These are phyloP conservation scores for Anguilla pacifica DNA, from an alignment of 2,797 vertebrate genomes.

Conservation along the genomic window DNA sequence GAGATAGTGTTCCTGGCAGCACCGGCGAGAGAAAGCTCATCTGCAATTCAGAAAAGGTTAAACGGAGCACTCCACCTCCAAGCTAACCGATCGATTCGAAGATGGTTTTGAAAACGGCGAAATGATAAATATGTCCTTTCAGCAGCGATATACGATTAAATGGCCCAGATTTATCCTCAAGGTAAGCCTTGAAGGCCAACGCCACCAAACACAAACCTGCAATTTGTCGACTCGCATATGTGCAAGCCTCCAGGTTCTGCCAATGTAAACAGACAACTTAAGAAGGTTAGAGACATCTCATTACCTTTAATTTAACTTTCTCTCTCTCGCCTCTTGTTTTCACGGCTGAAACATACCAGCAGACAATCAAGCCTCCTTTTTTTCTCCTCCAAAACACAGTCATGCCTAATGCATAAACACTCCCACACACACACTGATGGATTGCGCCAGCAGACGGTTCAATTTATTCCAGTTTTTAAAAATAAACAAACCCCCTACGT, in stretches of 20 bases:
- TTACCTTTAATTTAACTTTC: background rate
- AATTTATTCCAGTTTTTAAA: background rate
- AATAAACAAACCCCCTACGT: slow-evolving; percentile 1
- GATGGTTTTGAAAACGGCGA: background rate
- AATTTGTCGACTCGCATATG: background rate
- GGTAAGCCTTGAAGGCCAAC: background rate
- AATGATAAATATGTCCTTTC: background rate
- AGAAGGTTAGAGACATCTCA: background rate
- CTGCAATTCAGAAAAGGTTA: slow-evolving; percentile 15
- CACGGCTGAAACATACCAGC: slow-evolving; percentile 1
- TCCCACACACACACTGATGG: background rate
- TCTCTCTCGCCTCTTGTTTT: slow-evolving; percentile 4
- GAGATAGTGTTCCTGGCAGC: slow-evolving; percentile 9
- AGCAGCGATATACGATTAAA: background rate
- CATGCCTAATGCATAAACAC: background rate
- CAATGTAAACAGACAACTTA: slow-evolving; percentile 1
- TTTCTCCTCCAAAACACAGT: background rate
- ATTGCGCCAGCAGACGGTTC: background rate
- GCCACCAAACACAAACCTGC: background rate
- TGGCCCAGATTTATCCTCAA: background rate
- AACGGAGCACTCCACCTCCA: background rate
- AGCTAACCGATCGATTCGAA: background rate
- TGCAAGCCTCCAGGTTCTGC: background rate
- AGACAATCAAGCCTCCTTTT: background rate
- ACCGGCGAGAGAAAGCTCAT: slow-evolving; percentile 9